Evolutionary conservation across 2,797 vertebrate genomes (phyloP), one percentile per base, ranked within the genome.

Genomic region (Poecilia picta): DNA sequence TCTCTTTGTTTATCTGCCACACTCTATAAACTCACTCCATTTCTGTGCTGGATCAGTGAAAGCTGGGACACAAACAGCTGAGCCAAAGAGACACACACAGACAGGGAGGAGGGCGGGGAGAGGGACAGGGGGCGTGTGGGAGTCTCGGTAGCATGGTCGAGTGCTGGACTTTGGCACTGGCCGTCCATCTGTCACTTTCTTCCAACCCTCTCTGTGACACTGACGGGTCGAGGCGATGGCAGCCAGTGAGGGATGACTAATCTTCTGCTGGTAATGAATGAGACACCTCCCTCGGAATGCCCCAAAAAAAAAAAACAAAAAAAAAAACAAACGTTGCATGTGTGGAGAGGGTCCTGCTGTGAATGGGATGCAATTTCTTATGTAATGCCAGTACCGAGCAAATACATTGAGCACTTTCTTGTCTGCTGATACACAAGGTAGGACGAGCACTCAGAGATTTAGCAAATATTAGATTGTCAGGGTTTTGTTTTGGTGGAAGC

Each of bases 181-280:
- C 81, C 87, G 82, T 90, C 93, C 91, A 92, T 92, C 90, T 91
- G 89, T 91, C 89, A 91, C 88, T 89, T 91, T 86, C 87, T 86
- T 88, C 74, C 84, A 33, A 89, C 83, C 76, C 84, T 51, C 72
- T 88, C 80, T 70, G 78, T 91, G 91, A 81, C 83, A 83, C 88
- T 75, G 68, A 82, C 43, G 55, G 91, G 86, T 90, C 89, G 90
- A 82, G 83, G 89, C 81, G 85, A 88, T 66, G 71, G 85, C 89
- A 87, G 88, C 80, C 88, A 80, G 85, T 90, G 90, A 91, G 76
- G 82, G 89, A 93, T 94, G 91, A 94, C 90, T 92, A 94, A 94
- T 92, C 88, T 87, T 86, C 74, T 78, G 79, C 28, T 83, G 78
- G 86, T 94, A 91, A 93, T 95, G 89, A 94, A 89, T 82, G 89